Evolutionary conservation across 2,797 vertebrate species (phyloP).

Genomic region (Microctenopoma lineatum): DNA sequence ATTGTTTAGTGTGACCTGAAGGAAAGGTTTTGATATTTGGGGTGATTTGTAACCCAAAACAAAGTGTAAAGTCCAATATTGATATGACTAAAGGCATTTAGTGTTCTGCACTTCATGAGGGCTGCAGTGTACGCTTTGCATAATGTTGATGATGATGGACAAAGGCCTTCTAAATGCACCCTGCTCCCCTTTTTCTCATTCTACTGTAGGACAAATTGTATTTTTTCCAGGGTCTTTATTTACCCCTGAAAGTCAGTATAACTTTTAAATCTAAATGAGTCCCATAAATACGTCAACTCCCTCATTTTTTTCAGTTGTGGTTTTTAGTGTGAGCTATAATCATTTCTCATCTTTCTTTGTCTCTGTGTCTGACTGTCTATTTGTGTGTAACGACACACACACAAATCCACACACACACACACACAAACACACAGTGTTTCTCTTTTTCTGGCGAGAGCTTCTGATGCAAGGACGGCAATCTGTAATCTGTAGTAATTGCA

Average conservation of each 20-base stretch:
- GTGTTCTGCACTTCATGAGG: conserved; percentile 31
- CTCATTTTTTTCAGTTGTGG: conserved; percentile 76
- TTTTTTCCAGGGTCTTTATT: conserved; percentile 69
- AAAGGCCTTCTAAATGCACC: conserved; percentile 48
- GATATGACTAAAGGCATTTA: conserved; percentile 40
- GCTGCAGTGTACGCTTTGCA: conserved; percentile 45
- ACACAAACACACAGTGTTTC: conserved; percentile 71
- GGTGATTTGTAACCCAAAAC: conserved; percentile 67
- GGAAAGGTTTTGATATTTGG: conserved; percentile 67
- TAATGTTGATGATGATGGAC: conserved; percentile 65
- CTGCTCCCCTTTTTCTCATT: conserved; percentile 44
- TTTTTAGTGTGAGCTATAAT: conserved; percentile 82
- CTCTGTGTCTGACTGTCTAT: conserved; percentile 75
- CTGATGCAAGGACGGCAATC: conserved; percentile 85
- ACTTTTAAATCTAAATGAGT: conserved; percentile 80
- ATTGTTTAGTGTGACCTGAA: conserved; percentile 76
- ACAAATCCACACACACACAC: conserved; percentile 42
- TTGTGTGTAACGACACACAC: conserved; percentile 69
- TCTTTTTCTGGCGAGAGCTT: conserved; percentile 79
- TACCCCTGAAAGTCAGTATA: conserved; percentile 71
- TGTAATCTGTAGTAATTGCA: conserved; percentile 89
- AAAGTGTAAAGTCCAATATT: conserved; percentile 48
- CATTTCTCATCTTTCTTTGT: conserved; percentile 84
- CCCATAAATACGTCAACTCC: conserved; percentile 80
- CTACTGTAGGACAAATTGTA: conserved; percentile 55